These are phyloP conservation scores for Zoanthus gigantus DNA, from an alignment of 92 coral and sea anemone genomes.

Conservation along the genomic window DNA sequence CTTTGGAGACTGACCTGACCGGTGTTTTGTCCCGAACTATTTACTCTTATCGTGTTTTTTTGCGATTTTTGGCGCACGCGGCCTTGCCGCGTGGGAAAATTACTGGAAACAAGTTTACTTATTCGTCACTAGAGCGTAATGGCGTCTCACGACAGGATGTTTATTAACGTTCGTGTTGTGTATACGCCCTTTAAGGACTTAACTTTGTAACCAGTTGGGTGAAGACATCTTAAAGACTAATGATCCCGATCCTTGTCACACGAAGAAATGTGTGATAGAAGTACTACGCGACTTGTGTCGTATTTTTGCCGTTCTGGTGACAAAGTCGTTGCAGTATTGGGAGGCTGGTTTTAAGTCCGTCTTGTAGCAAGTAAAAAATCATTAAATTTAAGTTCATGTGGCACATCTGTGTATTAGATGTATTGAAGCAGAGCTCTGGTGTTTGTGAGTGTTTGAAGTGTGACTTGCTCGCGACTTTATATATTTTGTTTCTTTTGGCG, in stretches of 20 bases:
- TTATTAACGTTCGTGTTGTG: constrained; percentile 30
- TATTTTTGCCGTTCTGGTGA: constrained; percentile 30
- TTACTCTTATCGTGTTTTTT: constrained; percentile 28
- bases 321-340: constrained; percentile 31
- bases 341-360: constrained; percentile 32
- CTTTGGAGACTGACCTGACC: constrained; percentile 33
- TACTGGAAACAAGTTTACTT: constrained; percentile 29
- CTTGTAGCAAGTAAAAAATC: constrained; percentile 29
- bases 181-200: constrained; percentile 28
- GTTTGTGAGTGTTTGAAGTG: constrained; percentile 30
- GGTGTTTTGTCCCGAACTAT: constrained; percentile 31
- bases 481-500: constrained; percentile 29
- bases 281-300: constrained; percentile 33
- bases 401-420: constrained; percentile 30
- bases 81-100: constrained; percentile 33
- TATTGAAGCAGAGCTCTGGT: constrained; percentile 31
- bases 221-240: constrained; percentile 29
- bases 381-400: constrained; percentile 27
- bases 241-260: constrained; percentile 32
- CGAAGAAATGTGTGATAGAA: constrained; percentile 30
- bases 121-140: constrained; percentile 30
- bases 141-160: constrained; percentile 33
- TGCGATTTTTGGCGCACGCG: constrained; percentile 33
- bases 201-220: constrained; percentile 30
- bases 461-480: constrained; percentile 31